Evolutionary conservation across 2,888 invertebrate species (phyloP), one percentile per base, ranked within the genome.

Genomic region (Caenorhabditis sp.): DNA sequence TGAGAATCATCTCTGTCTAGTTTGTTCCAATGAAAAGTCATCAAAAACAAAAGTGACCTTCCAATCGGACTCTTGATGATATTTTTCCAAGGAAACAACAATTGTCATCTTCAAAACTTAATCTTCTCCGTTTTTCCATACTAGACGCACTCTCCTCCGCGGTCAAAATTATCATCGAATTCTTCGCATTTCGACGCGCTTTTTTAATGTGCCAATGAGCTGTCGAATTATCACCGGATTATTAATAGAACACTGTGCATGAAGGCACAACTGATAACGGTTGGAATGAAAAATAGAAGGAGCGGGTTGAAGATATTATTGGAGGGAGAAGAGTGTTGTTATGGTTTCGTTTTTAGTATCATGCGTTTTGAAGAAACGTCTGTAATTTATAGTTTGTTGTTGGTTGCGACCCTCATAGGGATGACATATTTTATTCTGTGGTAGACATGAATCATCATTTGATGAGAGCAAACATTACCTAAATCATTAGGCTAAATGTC

Each of bases 121-220:
- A 22, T 44, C 38, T n/a, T n/a, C 26, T 31, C 38, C 41, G 22
- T 10, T 4, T 22, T 19, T 47, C n/a, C 63, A 63, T 54, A 74
- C 73, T 63, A n/a, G n/a, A 74, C 63, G 63, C 38, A n/a, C 59
- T 51, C 24, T 63, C 28, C 49, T 12, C 26, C 7, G 4, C 26
- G 24, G 61, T 72, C 72, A 61, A 38, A 28, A 38, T 35, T 61
- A 61, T 28, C 26, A 63, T 44, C 26, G 73, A 59, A 74, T 74
- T 74, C 58, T 49, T 68, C 76, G 22, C 10, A 58, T 47, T 68
- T 26, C 76, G 22, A 24, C 44, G 38, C 47, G 22, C 49, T 61
- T 68, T 68, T 66, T 68, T 76, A 76, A 76, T 76, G 76, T 69
- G 76, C 35, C 68, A 68, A 68, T 68, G 68, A 68, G 68, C 76